Percentiles rank a stretch among this genome's conserved stretches.
phyloP scores from a whole-genome alignment of 2,888 invertebrate genomes.

The Eupithecia centaureata region DNA sequence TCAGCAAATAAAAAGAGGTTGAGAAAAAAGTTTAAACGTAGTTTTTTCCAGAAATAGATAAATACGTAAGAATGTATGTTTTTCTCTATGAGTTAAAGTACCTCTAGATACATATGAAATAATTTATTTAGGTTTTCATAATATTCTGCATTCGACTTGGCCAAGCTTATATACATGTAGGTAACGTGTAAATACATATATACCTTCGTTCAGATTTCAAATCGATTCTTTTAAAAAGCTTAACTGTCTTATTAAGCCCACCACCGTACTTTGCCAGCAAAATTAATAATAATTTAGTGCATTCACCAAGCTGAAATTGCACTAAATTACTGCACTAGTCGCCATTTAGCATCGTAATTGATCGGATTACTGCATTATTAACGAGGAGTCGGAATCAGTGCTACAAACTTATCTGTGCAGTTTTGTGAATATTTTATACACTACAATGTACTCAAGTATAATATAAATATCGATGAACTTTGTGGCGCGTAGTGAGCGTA shows the following conservation, averaged over 20 bases:
- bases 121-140: too few relatives aligned
- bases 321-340: conserved; percentile 41
- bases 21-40: background rate
- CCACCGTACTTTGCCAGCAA: background rate
- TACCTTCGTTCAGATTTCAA: too few relatives aligned
- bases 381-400: conserved; percentile 38
- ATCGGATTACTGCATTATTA: conserved; percentile 53
- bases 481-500: too few relatives aligned
- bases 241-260: background rate
- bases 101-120: too few relatives aligned
- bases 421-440: too few relatives aligned
- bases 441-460: too few relatives aligned
- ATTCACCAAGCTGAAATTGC: conserved; percentile 37
- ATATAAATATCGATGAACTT: too few relatives aligned
- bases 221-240: background rate
- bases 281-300: conserved; percentile 12
- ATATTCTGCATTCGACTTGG: too few relatives aligned
- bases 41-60: background rate
- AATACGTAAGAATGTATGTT: too few relatives aligned
- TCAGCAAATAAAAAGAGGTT: background rate
- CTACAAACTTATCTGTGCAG: background rate
- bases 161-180: too few relatives aligned
- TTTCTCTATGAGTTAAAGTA: too few relatives aligned
- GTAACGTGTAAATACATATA: too few relatives aligned
- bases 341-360: conserved; percentile 47